Conservation (phyloP, 2,113 vertebrate genomes). For the Hystrix cristata region DNA sequence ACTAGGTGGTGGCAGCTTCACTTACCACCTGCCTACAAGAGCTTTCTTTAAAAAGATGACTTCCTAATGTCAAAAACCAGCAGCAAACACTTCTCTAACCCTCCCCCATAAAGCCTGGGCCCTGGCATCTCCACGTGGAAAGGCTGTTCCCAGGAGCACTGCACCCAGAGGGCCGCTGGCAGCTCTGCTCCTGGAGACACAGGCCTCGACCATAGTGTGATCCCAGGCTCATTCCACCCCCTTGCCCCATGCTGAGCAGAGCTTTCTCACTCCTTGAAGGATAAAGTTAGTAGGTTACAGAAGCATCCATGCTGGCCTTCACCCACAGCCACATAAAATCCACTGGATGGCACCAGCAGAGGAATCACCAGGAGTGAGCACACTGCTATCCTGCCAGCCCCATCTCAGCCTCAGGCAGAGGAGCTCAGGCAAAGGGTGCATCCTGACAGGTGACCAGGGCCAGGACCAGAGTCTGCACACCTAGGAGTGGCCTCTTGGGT, state of each 20-base stretch:
- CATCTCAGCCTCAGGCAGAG: not conserved
- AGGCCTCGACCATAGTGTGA: not conserved
- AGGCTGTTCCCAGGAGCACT: not conserved
- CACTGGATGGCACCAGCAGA: not conserved
- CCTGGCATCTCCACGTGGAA: not conserved
- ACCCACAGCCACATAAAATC: conserved; percentile 59
- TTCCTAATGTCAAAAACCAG: conserved; percentile 67
- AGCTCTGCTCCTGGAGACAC: not conserved
- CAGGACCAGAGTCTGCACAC: not conserved
- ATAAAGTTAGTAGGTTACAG: conserved; percentile 59
- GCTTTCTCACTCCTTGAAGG: conserved; percentile 48
- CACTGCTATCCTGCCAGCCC: not conserved
- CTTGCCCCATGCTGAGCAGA: conserved; percentile 33
- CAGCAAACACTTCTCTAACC: not conserved
- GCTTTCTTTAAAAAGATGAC: not conserved
- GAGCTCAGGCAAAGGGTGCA: not conserved
- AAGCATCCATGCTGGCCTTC: conserved; percentile 52
- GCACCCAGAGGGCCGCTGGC: not conserved
- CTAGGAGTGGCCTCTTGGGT: not conserved
- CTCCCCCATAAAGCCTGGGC: not conserved
- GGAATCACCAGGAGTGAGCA: not conserved
- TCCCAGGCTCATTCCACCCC: conserved; percentile 56
- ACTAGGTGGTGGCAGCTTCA: conserved; percentile 62
- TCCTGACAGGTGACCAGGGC: not conserved
- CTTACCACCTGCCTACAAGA: conserved; percentile 67